Evolutionary conservation across 2,797 vertebrate species (phyloP).

Genomic region (Emys orbicularis): DNA sequence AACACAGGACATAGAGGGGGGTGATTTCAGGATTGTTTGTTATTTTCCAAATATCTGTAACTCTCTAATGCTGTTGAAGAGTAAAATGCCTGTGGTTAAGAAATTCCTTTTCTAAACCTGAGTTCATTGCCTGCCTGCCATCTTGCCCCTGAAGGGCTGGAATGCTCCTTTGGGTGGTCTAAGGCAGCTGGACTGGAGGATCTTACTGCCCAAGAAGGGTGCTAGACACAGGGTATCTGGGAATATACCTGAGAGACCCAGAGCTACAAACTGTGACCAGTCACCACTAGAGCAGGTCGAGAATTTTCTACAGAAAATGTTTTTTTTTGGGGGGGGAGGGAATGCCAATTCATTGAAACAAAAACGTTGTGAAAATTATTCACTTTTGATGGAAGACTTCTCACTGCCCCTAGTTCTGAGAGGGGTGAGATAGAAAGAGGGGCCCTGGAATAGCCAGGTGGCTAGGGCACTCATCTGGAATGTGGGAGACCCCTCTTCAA

Average conservation of each 20-base stretch:
- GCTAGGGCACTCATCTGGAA: neutral
- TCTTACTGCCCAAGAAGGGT: neutral
- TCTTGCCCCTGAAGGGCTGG: neutral
- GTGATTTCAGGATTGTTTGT: neutral
- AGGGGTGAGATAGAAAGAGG: neutral
- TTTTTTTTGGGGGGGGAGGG: neutral
- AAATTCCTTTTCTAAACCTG: neutral
- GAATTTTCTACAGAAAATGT: neutral
- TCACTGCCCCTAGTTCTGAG: neutral
- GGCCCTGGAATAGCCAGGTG: neutral
- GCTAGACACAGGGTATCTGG: neutral
- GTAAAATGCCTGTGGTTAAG: neutral
- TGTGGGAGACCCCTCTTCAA: neutral
- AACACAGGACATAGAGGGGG: neutral
- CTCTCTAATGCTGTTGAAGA: neutral
- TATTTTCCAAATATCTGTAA: neutral
- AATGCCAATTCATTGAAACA: neutral
- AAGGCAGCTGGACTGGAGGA: neutral
- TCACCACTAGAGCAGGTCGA: neutral
- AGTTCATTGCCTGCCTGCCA: neutral
- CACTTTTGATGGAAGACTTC: neutral
- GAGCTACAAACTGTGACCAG: neutral
- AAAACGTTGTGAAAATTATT: neutral
- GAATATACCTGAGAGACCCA: neutral
- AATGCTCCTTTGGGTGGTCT: neutral